phyloP scores from a whole-genome alignment of 2,113 vertebrate genomes.

The Bubo blakistoni region DNA sequence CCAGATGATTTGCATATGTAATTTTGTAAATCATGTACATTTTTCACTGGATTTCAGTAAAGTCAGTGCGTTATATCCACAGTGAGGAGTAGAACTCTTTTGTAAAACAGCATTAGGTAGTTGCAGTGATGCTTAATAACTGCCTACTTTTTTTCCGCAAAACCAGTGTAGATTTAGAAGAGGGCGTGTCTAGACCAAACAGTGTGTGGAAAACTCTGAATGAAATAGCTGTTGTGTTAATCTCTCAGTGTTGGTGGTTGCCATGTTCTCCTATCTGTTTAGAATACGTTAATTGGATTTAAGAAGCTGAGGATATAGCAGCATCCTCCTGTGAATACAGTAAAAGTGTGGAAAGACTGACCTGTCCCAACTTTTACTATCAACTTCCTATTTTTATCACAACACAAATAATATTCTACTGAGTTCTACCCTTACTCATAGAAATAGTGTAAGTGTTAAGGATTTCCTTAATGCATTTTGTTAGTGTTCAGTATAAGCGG shows the following conservation, averaged over 20 bases:
- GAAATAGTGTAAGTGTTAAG: not conserved
- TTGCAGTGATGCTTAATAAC: not conserved
- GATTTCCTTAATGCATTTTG: not conserved
- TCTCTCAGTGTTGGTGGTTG: not conserved
- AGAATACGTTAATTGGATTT: not conserved
- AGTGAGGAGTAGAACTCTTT: not conserved
- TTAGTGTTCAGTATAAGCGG: not conserved
- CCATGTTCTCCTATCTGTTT: not conserved
- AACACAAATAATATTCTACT: not conserved
- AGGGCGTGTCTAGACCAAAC: not conserved
- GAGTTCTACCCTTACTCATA: not conserved
- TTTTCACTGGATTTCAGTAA: not conserved
- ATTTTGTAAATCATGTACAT: not conserved
- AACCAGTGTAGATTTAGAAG: not conserved
- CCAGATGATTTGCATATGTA: rapidly evolving
- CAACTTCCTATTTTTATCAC: not conserved
- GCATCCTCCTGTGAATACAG: not conserved
- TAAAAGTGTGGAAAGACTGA: not conserved
- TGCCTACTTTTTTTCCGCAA: not conserved
- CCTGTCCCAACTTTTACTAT: not conserved
- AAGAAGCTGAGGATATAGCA: not conserved
- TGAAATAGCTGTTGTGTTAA: not conserved
- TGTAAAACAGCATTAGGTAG: not conserved
- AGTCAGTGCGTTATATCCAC: not conserved
- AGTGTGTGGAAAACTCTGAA: not conserved